A percentile compares a stretch with the other conserved stretches of the same genome.
Conservation (phyloP, 2,888 invertebrate genomes). For the Lycocerus yunnanus region DNA sequence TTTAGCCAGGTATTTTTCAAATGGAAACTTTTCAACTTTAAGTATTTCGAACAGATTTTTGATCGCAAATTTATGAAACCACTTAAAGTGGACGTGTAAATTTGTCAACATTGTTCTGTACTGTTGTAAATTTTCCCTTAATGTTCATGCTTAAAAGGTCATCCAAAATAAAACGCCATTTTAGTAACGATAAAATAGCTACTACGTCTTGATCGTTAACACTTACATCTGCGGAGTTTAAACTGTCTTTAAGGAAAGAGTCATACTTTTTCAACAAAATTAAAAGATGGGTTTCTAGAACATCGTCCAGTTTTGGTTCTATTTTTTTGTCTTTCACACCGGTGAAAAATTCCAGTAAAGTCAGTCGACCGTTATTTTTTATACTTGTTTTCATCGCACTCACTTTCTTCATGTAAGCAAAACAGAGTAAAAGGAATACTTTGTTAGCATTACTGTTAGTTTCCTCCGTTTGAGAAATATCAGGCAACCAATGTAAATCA, state of each 20-base stretch:
- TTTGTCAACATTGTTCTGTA: slow-evolving; percentile 62
- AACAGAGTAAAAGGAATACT: not conserved
- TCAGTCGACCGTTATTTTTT: slow-evolving; percentile 52
- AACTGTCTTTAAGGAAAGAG: slow-evolving; percentile 52
- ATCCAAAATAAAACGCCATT: slow-evolving; percentile 57
- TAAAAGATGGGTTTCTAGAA: slow-evolving; percentile 61
- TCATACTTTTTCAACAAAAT: slow-evolving; percentile 58
- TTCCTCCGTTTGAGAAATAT: slow-evolving; percentile 20
- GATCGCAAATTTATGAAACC: slow-evolving; percentile 70
- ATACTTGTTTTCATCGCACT: not conserved
- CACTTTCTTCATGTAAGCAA: not conserved
- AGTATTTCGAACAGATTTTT: slow-evolving; percentile 39
- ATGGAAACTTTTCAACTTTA: slow-evolving; percentile 24
- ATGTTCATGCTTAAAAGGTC: slow-evolving; percentile 51
- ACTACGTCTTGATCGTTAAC: slow-evolving; percentile 55
- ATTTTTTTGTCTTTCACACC: slow-evolving; percentile 52
- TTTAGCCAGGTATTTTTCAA: slow-evolving; percentile 36
- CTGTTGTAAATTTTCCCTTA: slow-evolving; percentile 33
- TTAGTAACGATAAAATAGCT: slow-evolving; percentile 57
- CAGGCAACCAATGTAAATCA: slow-evolving; percentile 46
- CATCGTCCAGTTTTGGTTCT: slow-evolving; percentile 59
- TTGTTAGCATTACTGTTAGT: not conserved
- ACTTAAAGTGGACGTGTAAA: slow-evolving; percentile 72
- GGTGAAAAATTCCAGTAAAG: slow-evolving; percentile 58
- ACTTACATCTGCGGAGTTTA: slow-evolving; percentile 45